Base-by-base conservation (phyloP, 2,797 vertebrate genomes). In the Glyptemys insculpta region DNA sequence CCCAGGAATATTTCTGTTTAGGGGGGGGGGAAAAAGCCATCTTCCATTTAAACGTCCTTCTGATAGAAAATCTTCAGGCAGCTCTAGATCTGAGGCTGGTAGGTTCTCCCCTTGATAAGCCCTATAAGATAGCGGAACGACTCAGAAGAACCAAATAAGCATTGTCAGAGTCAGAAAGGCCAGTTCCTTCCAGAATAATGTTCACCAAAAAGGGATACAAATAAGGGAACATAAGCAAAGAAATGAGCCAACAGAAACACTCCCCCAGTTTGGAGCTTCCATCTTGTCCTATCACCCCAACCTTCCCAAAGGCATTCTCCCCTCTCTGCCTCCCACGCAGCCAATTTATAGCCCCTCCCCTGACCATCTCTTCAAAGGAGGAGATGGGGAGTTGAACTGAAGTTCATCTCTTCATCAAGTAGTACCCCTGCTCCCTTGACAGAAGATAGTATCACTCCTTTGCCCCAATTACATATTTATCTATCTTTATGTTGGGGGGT, bases 401-500 rank as follows among this genome's bases (percentile, higher is more conserved):
- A 18, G 65, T 65, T 53, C 29, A 10, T 50, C 27, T 47, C 29
- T 65, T 62, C 44, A 41, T 49, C 16, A 95, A 50, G 1, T 87
- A 85, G 87, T 91, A 86, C 76, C 90, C 88, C 91, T 94, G 91
- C 90, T 76, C 76, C 89, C 87, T 95, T 68, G 86, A 79, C 93
- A 85, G 85, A 87, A 81, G 50, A 14, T 14, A 27, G 50, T 79
- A 8, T 54, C 93, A 56, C 59, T 95, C 57, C 53, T 92, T 83
- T 83, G n/a, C 7, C 10, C 31, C 21, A 23, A 18, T 83, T 27
- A 81, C 82, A 62, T 90, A 91, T 90, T 95, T 89, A 97, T 76
- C 83, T 95, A 79, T 91, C 90, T 96, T 97, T 91, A 91, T 96
- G 87, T 94, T 91, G 59, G 95, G 90, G 93, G 68, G 91, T 88